These are phyloP conservation scores for Cephalopholis sonnerati DNA, from an alignment of 2,113 vertebrate genomes.

Conservation along the genomic window DNA sequence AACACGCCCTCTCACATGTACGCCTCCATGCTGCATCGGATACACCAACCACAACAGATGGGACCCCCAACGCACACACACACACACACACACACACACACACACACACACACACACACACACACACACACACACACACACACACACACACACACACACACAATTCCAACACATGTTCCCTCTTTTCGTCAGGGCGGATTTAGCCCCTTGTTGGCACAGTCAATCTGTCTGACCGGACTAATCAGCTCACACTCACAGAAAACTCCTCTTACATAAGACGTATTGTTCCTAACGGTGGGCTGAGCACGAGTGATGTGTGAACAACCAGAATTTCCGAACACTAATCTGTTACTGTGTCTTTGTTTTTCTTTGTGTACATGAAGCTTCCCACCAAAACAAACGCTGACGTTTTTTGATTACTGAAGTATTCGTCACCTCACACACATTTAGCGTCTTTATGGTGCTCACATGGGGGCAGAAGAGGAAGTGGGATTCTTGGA, in stretches of 20 bases:
- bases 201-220: constrained; percentile 68
- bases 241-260: constrained; percentile 58
- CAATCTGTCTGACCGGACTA: constrained; percentile 64
- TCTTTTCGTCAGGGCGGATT: constrained; percentile 53
- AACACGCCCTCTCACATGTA: constrained; percentile 29
- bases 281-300: constrained; percentile 31
- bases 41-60: constrained; percentile 75
- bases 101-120: constrained; percentile 26
- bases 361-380: neutral
- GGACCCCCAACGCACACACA: constrained; percentile 30
- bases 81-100: constrained; percentile 24
- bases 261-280: constrained; percentile 24
- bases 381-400: constrained; percentile 21
- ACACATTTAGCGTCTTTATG: neutral
- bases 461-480: neutral
- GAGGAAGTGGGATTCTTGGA: constrained; percentile 44
- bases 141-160: constrained; percentile 31
- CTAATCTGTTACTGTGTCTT: neutral
- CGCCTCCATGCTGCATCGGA: constrained; percentile 39
- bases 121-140: constrained; percentile 38
- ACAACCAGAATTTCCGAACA: neutral
- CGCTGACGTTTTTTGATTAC: neutral
- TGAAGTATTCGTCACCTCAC: constrained; percentile 13
- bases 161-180: constrained; percentile 59
- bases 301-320: constrained; percentile 9